These are phyloP conservation scores for Dendrolimus kikuchii DNA, from an alignment of 1,140 invertebrate genomes.

Conservation along the genomic window DNA sequence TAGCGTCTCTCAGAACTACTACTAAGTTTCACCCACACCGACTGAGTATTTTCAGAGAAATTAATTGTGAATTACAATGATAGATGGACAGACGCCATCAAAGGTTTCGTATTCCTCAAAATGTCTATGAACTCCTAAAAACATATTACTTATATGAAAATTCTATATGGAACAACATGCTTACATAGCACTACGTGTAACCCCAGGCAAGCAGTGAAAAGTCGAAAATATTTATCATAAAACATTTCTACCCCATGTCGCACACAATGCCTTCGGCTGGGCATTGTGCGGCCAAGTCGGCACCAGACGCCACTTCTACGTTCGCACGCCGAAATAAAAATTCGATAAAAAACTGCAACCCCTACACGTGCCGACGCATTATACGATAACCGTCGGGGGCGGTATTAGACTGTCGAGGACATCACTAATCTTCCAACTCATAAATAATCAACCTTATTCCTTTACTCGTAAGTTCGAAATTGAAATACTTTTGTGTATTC, in stretches of 20 bases:
- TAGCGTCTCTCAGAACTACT: too few relatives aligned
- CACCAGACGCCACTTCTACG: constrained; percentile 56
- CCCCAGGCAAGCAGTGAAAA: too few relatives aligned
- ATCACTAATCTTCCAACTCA: constrained; percentile 47
- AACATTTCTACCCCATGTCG: not conserved
- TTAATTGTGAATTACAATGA: too few relatives aligned
- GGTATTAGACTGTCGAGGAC: constrained; percentile 53
- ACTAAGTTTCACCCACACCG: too few relatives aligned
- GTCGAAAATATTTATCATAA: constrained; percentile 1
- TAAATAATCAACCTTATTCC: too few relatives aligned
- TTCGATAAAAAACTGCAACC: constrained; percentile 59
- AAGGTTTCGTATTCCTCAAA: too few relatives aligned
- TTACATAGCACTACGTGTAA: too few relatives aligned
- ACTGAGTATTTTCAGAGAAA: too few relatives aligned
- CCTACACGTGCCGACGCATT: constrained; percentile 58
- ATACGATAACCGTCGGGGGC: constrained; percentile 67
- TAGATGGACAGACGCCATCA: too few relatives aligned
- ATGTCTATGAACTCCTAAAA: too few relatives aligned
- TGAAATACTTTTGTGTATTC: not conserved
- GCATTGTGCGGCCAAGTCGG: constrained; percentile 37
- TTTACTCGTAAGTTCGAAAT: not conserved
- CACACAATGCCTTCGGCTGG: constrained; percentile 8
- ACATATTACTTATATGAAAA: too few relatives aligned
- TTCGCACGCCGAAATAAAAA: constrained; percentile 63
- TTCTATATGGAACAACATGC: too few relatives aligned